Base-by-base conservation (phyloP, 2,113 vertebrate genomes). In the Casuarius casuarius region DNA sequence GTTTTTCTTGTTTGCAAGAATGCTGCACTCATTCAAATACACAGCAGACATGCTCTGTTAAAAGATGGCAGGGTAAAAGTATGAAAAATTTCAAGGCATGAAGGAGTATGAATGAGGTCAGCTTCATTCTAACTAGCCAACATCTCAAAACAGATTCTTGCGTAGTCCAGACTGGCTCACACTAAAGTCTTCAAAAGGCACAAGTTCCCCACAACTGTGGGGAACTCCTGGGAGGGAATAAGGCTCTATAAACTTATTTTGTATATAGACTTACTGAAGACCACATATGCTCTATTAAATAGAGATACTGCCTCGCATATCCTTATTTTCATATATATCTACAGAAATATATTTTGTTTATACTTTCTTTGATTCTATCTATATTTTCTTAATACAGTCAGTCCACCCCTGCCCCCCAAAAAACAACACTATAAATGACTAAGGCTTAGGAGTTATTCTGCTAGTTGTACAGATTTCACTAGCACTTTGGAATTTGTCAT, bases 401-500 rank as follows among this genome's bases (percentile, higher is more conserved):
- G 54, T 56, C 16, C 54, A 5, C 16, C 14, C 13, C 25, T 26
- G 7, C 52, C 29, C 29, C 19, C 31, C 10, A 25, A 52, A 23
- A 52, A 22, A 52, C 51, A 16, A 2, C 17, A 8, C 7, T 59
- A 2, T 87, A 79, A 91, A 88, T 96, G 31, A 94, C 40, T 62
- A 81, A 94, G 35, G 38, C 13, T 68, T 82, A 80, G 51, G 71
- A 92, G 19, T 49, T 31, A 33, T 91, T 94, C 74, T 89, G 33
- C 8, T 38, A 5, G 18, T 61, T 93, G 68, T 87, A 84, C 65
- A 94, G 78, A 61, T 85, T 84, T 96, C 76, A 59, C 26, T 86
- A 84, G 44, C 21, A 14, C 83, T 98, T 95, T 78, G 35, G 56
- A 97, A 94, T 46, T 48, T 90, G 49, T 92, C 84, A 84, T 91